phyloP scores from a whole-genome alignment of 2,888 invertebrate species.

The Ramazzottius varieornatus region DNA sequence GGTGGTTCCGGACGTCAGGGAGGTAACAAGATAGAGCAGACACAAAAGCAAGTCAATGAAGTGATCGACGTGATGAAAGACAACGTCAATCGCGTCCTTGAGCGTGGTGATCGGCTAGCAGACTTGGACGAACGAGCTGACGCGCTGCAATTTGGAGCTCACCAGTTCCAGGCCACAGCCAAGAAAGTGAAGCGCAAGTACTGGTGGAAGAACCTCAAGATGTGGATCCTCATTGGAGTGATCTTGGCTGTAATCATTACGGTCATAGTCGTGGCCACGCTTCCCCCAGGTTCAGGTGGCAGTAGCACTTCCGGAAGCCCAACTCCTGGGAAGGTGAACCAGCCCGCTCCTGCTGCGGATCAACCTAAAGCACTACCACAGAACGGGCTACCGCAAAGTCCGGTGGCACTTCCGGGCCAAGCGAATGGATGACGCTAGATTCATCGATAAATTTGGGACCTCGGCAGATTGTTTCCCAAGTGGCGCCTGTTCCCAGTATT shows the following conservation, averaged over 20 bases:
- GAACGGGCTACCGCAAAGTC: no score
- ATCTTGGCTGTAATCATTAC: slow-evolving; percentile 16
- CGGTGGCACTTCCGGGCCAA: no score
- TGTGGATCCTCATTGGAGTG: slow-evolving; percentile 18
- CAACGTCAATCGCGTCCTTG: slow-evolving; percentile 22
- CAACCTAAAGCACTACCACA: no score
- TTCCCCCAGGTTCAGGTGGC: neutral
- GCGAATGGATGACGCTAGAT: no score
- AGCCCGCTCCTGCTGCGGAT: no score
- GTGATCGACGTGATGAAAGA: slow-evolving; percentile 23
- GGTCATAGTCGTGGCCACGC: slow-evolving; percentile 12
- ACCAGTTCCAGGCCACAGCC: slow-evolving; percentile 18
- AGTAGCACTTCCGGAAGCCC: no score
- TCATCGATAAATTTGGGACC: no score
- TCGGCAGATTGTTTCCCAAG: no score
- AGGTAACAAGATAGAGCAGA: slow-evolving; percentile 10
- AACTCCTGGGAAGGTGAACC: no score
- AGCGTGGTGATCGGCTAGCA: slow-evolving; percentile 21
- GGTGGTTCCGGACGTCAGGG: neutral
- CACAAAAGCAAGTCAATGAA: slow-evolving; percentile 20
- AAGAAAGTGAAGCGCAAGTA: slow-evolving; percentile 18
- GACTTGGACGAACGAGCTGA: slow-evolving; percentile 22
- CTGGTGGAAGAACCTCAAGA: slow-evolving; percentile 23
- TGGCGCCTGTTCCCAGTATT: no score
- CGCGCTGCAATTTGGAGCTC: slow-evolving; percentile 19